Evolutionary conservation across 2,113 vertebrate genomes (phyloP), one percentile per base, ranked within the genome.

Genomic region (Glaucomys volans): DNA sequence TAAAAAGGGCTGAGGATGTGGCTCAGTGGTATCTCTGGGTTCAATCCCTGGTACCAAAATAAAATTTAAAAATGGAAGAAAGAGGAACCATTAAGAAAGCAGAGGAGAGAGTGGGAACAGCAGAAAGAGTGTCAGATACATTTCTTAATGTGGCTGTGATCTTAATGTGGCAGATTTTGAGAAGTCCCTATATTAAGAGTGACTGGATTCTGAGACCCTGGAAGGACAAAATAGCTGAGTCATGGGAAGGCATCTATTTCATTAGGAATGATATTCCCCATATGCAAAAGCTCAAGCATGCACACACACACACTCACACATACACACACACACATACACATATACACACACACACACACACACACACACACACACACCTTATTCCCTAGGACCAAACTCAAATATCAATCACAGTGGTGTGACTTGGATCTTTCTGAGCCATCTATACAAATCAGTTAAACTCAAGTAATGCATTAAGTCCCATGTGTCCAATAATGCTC

Each of bases 61-160:
- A 57, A 57, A 57, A 22, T n/a, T n/a, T n/a, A 2, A 57, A 57
- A 22, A 24, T 57, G 54, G 54, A 57, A 7, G 8, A 57, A 57
- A 89, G 8, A 50, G 26, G 44, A 42, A 18, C 28, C 83, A 17
- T 18, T 18, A 2, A 66, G 64, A 87, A 67, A 22, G 26, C 28
- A 28, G 18, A 5, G 37, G 13, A 44, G 35, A 47, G 14, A 1
- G 0, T 0, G 4, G 8, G 6, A 20, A 14, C 26, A 47, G 14
- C n/a, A 54, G 52, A 9, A 8, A 42, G 18, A 22, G 9, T 0
- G 16, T 16, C n/a, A 32, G 9, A 62, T 47, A 8, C 6, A 17
- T n/a, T 50, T 54, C 72, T 37, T 72, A n/a, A n/a, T n/a, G n/a
- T n/a, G n/a, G 40, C 14, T 9, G 1, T 52, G 26, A 40, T 20